Evolutionary conservation across 2,888 invertebrate genomes (phyloP).

Genomic region (Amphipoea lucens): DNA sequence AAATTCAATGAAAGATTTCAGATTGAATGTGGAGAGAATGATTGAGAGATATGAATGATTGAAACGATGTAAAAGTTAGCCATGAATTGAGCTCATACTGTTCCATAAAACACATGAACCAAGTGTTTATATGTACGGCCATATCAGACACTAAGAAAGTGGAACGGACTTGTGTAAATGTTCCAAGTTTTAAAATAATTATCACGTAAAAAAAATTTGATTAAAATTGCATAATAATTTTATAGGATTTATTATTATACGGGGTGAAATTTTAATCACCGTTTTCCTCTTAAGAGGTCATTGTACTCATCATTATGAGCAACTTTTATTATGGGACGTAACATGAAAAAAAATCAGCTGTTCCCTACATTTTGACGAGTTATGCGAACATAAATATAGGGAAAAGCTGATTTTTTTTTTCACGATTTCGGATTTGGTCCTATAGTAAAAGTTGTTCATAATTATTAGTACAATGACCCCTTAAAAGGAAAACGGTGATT

Average conservation of each 20-base stretch:
- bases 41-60: background rate
- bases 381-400: too few relatives aligned
- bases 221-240: background rate
- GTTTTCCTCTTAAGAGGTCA: too few relatives aligned
- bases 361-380: too few relatives aligned
- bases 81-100: background rate
- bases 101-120: background rate
- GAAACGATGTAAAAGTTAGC: background rate
- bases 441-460: too few relatives aligned
- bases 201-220: background rate
- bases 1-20: conserved; percentile 13
- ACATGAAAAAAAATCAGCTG: too few relatives aligned
- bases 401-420: too few relatives aligned
- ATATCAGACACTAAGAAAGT: background rate
- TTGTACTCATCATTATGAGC: too few relatives aligned
- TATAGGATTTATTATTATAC: background rate
- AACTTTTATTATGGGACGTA: too few relatives aligned
- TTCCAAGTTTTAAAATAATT: background rate
- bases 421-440: too few relatives aligned
- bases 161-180: background rate
- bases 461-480: too few relatives aligned
- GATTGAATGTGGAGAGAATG: conserved; percentile 16
- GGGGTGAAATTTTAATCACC: too few relatives aligned
- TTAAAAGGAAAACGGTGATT: too few relatives aligned
- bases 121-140: background rate